phyloP scores from a whole-genome alignment of 2,888 invertebrate genomes.

The Craniophora ligustri region DNA sequence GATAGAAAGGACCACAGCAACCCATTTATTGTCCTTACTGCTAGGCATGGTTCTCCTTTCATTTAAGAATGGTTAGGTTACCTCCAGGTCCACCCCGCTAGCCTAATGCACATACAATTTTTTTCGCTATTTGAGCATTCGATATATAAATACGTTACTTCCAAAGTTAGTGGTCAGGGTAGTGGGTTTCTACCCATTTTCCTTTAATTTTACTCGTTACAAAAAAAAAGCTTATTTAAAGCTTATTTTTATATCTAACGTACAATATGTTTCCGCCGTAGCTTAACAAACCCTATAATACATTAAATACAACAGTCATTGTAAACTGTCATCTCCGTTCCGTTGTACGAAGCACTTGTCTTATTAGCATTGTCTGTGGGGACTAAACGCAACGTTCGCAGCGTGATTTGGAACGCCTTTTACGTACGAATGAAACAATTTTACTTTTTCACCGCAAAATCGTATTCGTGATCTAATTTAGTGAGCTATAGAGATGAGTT shows the following conservation, averaged over 20 bases:
- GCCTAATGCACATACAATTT: too few species aligned
- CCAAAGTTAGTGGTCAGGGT: too few species aligned
- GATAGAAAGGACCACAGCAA: too few species aligned
- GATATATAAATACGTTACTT: too few species aligned
- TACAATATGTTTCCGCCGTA: constrained; percentile 15
- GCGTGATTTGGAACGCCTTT: constrained; percentile 81
- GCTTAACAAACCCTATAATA: constrained; percentile 39
- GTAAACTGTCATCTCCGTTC: constrained; percentile 78
- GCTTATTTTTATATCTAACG: not conserved
- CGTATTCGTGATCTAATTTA: constrained; percentile 24
- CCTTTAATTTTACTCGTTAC: too few species aligned
- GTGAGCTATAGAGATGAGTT: constrained; percentile 33
- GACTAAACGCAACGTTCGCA: constrained; percentile 70
- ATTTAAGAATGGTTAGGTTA: too few species aligned
- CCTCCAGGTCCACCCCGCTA: too few species aligned
- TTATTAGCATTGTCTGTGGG: constrained; percentile 79
- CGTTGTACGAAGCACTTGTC: constrained; percentile 74
- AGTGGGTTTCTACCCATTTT: too few species aligned
- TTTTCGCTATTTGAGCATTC: too few species aligned
- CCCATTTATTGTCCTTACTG: too few species aligned
- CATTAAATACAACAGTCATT: constrained; percentile 57
- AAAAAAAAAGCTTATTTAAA: not conserved
- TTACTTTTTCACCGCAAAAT: constrained; percentile 33
- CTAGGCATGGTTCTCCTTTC: too few species aligned
- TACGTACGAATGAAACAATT: constrained; percentile 65